Percentiles rank a stretch among this genome's conserved stretches.
Conservation (phyloP, 2,797 vertebrate genomes). For the Enteromius unitaeniatus region DNA sequence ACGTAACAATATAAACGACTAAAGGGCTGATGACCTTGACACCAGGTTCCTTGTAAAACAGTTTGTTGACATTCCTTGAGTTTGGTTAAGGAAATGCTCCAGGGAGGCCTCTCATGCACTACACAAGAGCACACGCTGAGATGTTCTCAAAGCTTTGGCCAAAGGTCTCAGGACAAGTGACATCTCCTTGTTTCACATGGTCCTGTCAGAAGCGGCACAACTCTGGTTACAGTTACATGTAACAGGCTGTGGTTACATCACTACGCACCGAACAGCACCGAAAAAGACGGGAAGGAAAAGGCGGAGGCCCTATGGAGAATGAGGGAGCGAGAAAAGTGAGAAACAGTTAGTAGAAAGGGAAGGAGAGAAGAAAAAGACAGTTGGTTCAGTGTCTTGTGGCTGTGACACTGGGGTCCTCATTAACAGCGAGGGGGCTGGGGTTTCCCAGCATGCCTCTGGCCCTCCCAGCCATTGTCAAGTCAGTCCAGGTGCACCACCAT, state of each 20-base stretch:
- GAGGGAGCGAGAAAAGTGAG: slow-evolving; percentile 18
- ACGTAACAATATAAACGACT: slow-evolving; percentile 38
- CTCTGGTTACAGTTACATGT: slow-evolving; percentile 2
- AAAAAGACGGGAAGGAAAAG: slow-evolving; percentile 11
- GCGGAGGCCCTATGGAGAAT: slow-evolving; percentile 1
- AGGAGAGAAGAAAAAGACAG: slow-evolving; percentile 52
- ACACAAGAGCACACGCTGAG: slow-evolving; percentile 25
- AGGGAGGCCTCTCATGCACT: slow-evolving; percentile 58
- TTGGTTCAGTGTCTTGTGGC: slow-evolving; percentile 68
- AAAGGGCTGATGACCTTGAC: slow-evolving; percentile 53
- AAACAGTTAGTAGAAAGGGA: slow-evolving; percentile 27
- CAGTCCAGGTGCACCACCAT: slow-evolving; percentile 79
- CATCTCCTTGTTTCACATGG: neutral
- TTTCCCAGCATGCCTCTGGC: slow-evolving; percentile 65
- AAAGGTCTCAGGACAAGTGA: slow-evolving; percentile 24
- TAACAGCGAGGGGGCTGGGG: slow-evolving; percentile 74
- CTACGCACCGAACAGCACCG: neutral
- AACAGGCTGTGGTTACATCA: slow-evolving; percentile 3
- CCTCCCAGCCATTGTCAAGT: slow-evolving; percentile 72
- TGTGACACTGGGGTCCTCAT: slow-evolving; percentile 75
- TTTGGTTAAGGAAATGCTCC: slow-evolving; percentile 48
- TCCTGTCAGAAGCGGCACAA: neutral
- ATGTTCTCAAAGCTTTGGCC: neutral
- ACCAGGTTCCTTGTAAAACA: slow-evolving; percentile 60
- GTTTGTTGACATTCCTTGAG: slow-evolving; percentile 56